Evolutionary conservation across 2,888 invertebrate species (phyloP).

Genomic region (Teinopalpus imperialis): DNA sequence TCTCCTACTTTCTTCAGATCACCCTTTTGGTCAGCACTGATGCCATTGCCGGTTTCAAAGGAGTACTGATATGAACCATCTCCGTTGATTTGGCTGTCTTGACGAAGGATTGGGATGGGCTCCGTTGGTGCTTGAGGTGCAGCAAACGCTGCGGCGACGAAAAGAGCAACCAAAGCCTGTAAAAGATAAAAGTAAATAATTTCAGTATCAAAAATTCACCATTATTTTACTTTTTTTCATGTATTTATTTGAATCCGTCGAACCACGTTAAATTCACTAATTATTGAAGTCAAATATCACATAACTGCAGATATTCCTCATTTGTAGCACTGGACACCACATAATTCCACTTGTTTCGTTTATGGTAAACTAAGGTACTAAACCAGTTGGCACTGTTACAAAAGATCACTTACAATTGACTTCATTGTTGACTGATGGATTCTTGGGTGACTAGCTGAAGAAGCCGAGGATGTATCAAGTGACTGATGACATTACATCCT

Average conservation of each 20-base stretch:
- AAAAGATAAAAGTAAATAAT: constrained; percentile 32
- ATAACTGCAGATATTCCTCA: background rate
- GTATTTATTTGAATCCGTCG: background rate
- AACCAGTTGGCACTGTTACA: constrained; percentile 3
- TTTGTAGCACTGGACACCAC: constrained; percentile 10
- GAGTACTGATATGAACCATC: constrained; percentile 84
- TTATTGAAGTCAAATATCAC: background rate
- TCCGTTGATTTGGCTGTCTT: constrained; percentile 80
- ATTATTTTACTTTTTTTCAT: background rate
- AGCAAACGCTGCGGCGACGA: constrained; percentile 57
- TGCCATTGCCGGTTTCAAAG: constrained; percentile 86
- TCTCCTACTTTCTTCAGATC: constrained; percentile 82
- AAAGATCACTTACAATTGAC: constrained; percentile 66
- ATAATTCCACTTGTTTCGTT: constrained; percentile 1
- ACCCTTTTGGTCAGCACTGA: constrained; percentile 82
- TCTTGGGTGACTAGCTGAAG: constrained; percentile 41
- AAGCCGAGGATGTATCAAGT: constrained; percentile 47
- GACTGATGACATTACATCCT: constrained; percentile 66
- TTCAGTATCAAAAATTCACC: background rate
- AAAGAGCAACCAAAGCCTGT: constrained; percentile 63
- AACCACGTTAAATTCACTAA: background rate
- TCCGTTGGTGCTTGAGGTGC: constrained; percentile 66
- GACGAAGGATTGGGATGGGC: constrained; percentile 79
- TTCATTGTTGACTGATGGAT: constrained; percentile 62
- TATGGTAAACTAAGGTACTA: background rate